Evolutionary conservation across 2,113 vertebrate species (phyloP).

Genomic region (Lota lota): DNA sequence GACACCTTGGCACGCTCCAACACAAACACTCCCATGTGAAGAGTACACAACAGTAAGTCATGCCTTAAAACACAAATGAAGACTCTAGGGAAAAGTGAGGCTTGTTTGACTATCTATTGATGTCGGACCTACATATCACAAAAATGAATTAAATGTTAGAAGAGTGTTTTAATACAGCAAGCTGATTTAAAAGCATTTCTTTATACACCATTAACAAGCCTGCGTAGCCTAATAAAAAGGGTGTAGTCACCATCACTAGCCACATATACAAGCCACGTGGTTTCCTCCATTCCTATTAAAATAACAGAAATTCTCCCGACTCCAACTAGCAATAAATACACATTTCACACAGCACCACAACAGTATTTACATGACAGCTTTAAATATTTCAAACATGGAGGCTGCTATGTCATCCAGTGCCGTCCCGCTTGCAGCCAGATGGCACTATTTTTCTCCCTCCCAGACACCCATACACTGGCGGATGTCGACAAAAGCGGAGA

Average conservation of each 20-base stretch:
- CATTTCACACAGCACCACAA: background rate
- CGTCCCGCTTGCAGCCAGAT: constrained; percentile 62
- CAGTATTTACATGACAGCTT: too few relatives aligned
- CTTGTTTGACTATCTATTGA: constrained; percentile 8
- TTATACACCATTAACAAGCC: background rate
- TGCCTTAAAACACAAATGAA: constrained; percentile 10
- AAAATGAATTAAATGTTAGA: background rate
- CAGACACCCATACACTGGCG: constrained; percentile 31
- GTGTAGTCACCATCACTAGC: background rate
- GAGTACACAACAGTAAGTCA: constrained; percentile 48
- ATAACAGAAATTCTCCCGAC: background rate
- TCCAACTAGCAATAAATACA: too few relatives aligned
- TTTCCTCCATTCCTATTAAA: background rate
- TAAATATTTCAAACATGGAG: background rate
- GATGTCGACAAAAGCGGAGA: constrained; percentile 42
- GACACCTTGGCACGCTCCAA: constrained; percentile 19
- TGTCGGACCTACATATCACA: constrained; percentile 18
- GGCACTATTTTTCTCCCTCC: constrained; percentile 58
- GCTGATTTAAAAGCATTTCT: too few relatives aligned
- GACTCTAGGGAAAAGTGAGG: constrained; percentile 15
- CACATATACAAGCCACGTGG: background rate
- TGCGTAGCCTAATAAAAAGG: background rate
- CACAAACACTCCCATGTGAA: constrained; percentile 25
- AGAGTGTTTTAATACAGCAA: background rate
- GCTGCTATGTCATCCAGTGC: background rate